Percentiles rank a stretch among this genome's conserved stretches.
Conservation (phyloP, 2,797 vertebrate genomes). For the Discoglossus pictus region DNA sequence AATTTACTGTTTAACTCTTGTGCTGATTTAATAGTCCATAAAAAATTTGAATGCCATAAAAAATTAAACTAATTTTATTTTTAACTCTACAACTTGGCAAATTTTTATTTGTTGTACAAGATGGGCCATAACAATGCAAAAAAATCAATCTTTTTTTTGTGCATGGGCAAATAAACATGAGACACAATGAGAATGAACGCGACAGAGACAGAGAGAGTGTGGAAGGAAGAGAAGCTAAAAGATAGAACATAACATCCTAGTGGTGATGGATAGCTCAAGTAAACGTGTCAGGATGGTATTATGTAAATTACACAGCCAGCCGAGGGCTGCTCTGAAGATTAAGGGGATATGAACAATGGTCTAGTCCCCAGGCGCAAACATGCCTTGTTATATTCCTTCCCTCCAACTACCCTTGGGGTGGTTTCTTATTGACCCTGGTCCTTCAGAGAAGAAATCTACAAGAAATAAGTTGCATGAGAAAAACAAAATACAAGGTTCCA, state of each 20-base stretch:
- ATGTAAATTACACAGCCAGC: constrained; percentile 92
- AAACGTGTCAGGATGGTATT: constrained; percentile 87
- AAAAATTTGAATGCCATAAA: too few species aligned
- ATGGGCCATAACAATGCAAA: constrained; percentile 75
- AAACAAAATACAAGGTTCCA: constrained; percentile 54
- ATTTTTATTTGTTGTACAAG: constrained; percentile 82
- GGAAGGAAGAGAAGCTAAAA: constrained; percentile 78
- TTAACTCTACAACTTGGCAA: constrained; percentile 80
- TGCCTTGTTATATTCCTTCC: constrained; percentile 88
- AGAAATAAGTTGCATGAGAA: constrained; percentile 55
- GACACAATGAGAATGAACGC: constrained; percentile 64
- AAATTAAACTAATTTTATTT: too few species aligned
- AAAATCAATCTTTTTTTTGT: constrained; percentile 84
- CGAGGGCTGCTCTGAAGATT: constrained; percentile 90
- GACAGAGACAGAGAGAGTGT: constrained; percentile 35
- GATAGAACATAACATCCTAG: constrained; percentile 74
- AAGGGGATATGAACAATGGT: constrained; percentile 85
- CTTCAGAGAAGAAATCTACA: constrained; percentile 65
- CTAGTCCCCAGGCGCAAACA: constrained; percentile 77
- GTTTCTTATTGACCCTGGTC: constrained; percentile 85
- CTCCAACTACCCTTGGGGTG: constrained; percentile 85
- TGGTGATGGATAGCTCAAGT: constrained; percentile 88
- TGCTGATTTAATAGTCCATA: too few species aligned
- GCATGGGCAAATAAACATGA: constrained; percentile 80
- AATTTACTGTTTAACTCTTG: constrained; percentile 73